Base-by-base conservation (phyloP, 2,113 vertebrate genomes). In the Mesoclemmys tuberculata region DNA sequence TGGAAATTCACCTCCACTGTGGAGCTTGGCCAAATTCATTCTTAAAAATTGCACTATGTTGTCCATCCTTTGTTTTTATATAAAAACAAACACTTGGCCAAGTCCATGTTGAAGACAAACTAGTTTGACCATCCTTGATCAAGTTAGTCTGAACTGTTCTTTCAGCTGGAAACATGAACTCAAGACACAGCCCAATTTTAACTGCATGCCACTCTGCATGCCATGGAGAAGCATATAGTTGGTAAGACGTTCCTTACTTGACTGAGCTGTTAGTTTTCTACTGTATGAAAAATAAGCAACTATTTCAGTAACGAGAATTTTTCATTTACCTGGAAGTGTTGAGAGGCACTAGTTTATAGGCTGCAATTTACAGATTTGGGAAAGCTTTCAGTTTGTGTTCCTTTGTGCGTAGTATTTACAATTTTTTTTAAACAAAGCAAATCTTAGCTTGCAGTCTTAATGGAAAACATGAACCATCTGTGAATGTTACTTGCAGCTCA, bases 401-500 rank as follows among this genome's bases (percentile, higher is more conserved):
- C 85, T 93, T 80, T 88, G n/a, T 88, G 81, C 71, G 51, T 91
- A 84, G 83, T 49, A 12, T 54, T 38, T 19, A 18, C 84, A 55
- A 74, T 89, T 77, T 64, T 78, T 91, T 87, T 16, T 0, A 97
- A 97, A 95, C 93, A 97, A 97, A 96, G 94, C 80, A 61, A 90
- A 91, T 96, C 95, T 94, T 90, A 48, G 41, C 52, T 95, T 91
- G 64, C 90, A 18, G 48, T 95, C 90, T 96, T 97, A 95, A 96
- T 97, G 92, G 97, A 93, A 96, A 97, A 85, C 83, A 91, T 79
- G 93, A 96, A 91, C 98, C 98, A 98, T 98, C 98, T 98, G 98
- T 95, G 97, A 96, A 90, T 90, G 95, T 94, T 98, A 96, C 97
- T 98, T 98, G 97, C 97, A 97, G 95, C 96, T 98, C 97, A 98